Conservation (phyloP, 2,888 invertebrate genomes). For the Brenthis ino region DNA sequence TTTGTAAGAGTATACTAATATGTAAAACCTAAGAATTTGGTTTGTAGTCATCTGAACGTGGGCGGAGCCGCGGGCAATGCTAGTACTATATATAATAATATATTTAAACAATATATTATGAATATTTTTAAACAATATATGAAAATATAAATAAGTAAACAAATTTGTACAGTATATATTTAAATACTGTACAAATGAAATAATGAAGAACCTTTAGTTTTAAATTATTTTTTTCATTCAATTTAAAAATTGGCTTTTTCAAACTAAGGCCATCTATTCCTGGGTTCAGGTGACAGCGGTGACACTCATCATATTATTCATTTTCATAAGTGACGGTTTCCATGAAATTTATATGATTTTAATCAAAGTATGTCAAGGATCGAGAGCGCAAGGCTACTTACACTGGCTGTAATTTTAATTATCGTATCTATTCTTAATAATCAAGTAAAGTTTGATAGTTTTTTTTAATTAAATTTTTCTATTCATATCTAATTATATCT, state of each 20-base stretch:
- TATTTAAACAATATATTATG: too few relatives aligned
- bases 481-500: not conserved
- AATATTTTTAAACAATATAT: too few relatives aligned
- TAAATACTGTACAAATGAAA: too few relatives aligned
- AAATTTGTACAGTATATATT: too few relatives aligned
- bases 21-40: too few relatives aligned
- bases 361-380: slow-evolving; percentile 34
- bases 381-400: slow-evolving; percentile 14
- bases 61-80: too few relatives aligned
- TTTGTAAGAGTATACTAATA: too few relatives aligned
- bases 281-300: not conserved
- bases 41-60: too few relatives aligned
- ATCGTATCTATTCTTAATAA: slow-evolving; percentile 12
- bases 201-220: not conserved
- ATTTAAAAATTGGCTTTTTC: not conserved
- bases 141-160: too few relatives aligned
- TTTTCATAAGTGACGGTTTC: slow-evolving; percentile 21
- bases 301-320: slow-evolving; percentile 29
- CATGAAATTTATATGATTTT: slow-evolving; percentile 24
- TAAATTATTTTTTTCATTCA: not conserved
- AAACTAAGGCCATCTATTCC: not conserved
- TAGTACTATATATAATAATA: too few relatives aligned
- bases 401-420: slow-evolving; percentile 16
- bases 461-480: slow-evolving; percentile 6
- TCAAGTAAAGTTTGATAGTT: slow-evolving; percentile 3